A percentile compares a stretch with the other conserved stretches of the same genome.
Evolutionary conservation across 2,113 vertebrate species (phyloP).

Genomic region (Bujurquina vittata): DNA sequence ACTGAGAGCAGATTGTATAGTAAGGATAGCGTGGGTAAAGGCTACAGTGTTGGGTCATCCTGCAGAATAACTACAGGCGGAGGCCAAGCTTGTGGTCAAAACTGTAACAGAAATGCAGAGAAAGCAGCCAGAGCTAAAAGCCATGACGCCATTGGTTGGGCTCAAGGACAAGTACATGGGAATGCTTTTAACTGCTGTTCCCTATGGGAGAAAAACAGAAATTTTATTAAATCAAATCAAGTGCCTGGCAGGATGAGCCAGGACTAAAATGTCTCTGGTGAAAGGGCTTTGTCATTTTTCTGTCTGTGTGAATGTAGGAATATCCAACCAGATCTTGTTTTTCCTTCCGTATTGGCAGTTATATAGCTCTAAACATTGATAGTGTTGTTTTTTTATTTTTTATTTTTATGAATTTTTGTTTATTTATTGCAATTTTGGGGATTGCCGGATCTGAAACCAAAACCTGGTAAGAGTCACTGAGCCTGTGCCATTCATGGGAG

Average conservation of each 20-base stretch:
- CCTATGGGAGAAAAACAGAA: conserved; percentile 32
- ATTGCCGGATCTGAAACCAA: neutral
- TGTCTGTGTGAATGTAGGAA: neutral
- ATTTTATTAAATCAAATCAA: conserved; percentile 61
- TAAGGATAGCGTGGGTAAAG: neutral
- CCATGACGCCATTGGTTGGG: conserved; percentile 14
- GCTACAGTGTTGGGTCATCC: neutral
- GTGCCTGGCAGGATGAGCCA: conserved; percentile 31
- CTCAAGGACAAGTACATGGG: conserved; percentile 52
- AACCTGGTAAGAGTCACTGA: neutral
- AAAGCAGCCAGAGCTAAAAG: conserved; percentile 48
- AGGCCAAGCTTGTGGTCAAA: neutral
- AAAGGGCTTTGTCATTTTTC: conserved; percentile 32
- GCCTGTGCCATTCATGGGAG: neutral
- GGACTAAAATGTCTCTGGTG: conserved; percentile 8
- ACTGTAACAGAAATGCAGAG: conserved; percentile 17
- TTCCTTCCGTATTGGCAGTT: neutral
- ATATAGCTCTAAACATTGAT: neutral
- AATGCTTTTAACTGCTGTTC: conserved; percentile 66
- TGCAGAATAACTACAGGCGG: conserved; percentile 7
- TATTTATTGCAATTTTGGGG: neutral
- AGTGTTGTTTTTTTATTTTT: neutral
- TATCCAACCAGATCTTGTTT: neutral
- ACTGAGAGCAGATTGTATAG: neutral
- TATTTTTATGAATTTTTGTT: no score